Conservation (phyloP, 2,797 vertebrate species). For the Rhinoraja longicauda region DNA sequence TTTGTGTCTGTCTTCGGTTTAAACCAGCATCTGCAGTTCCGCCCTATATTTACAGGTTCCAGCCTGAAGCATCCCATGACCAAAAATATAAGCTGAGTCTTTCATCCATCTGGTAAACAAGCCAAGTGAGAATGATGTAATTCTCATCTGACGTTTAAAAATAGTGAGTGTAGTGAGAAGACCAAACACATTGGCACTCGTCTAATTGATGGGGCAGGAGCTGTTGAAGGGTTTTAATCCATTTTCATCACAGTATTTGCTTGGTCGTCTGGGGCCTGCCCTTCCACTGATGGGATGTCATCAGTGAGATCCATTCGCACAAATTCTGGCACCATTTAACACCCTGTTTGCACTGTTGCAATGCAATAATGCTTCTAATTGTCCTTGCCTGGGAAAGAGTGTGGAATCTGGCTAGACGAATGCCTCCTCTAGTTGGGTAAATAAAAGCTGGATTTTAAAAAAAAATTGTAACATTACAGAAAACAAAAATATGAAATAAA, state of each 20-base stretch:
- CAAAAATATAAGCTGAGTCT: background rate
- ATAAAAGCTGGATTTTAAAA: too few relatives aligned
- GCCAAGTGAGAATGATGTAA: background rate
- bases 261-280: too few relatives aligned
- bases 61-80: background rate
- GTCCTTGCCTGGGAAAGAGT: background rate
- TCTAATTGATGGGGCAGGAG: background rate
- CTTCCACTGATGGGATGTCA: background rate
- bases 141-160: background rate
- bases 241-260: background rate
- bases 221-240: background rate
- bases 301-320: background rate
- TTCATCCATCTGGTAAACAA: background rate
- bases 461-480: background rate
- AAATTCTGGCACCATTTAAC: background rate
- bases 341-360: background rate
- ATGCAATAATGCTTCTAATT: background rate
- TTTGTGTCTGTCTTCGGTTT: too few relatives aligned
- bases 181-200: background rate
- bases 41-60: background rate
- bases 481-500: background rate
- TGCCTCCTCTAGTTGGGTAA: background rate
- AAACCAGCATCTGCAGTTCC: too few relatives aligned
- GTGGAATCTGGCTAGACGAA: background rate
- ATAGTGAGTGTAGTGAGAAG: background rate